Evolutionary conservation across 2,113 vertebrate species (phyloP), one percentile per base, ranked within the genome.

Genomic region (Riparia riparia): DNA sequence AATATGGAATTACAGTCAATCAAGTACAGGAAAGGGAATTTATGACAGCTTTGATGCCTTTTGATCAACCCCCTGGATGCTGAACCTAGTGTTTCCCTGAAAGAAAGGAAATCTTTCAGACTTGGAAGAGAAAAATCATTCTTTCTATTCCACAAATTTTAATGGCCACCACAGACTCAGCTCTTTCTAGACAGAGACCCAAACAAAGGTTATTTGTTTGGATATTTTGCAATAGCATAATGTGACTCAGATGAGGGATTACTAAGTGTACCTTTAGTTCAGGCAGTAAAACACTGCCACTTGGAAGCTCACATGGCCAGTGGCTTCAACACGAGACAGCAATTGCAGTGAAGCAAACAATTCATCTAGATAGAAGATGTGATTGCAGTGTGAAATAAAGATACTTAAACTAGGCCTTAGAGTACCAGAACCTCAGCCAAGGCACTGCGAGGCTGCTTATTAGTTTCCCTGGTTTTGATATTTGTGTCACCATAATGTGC

Each of bases 191-290:
- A 86, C 19, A 12, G 65, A 90, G 61, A 70, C 44, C 25, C 41
- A 86, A 80, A 94, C 79, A 96, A 94, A 94, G 80, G 80, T 86
- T 68, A 86, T 31, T 93, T 96, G 88, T 95, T 39, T 39, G 32
- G 44, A 24, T 72, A 51, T 95, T 95, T 90, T 93, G 92, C 82
- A 93, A 93, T 41, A 89, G 34, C 14, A 63, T 54, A 95, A 24
- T 1, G 31, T 90, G 95, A 96, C 68, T 44, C 79, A 56, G 71
- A 69, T 18, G 29, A 80, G 21, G 68, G 82, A 95, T 94, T 95
- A 89, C 47, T 32, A 74, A 71, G 32, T 58, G 85, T 54, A 91
- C 76, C 86, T 92, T 95, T 50, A 61, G 60, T 51, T 89, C 76
- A 93, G 41, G n/a, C 69, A 54, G 53, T 66, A 60, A 86, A 95